Percentiles rank a stretch among this genome's conserved stretches.
Evolutionary conservation across 92 coral and sea anemone species (phyloP).

Genomic region (Phenganax marumi): DNA sequence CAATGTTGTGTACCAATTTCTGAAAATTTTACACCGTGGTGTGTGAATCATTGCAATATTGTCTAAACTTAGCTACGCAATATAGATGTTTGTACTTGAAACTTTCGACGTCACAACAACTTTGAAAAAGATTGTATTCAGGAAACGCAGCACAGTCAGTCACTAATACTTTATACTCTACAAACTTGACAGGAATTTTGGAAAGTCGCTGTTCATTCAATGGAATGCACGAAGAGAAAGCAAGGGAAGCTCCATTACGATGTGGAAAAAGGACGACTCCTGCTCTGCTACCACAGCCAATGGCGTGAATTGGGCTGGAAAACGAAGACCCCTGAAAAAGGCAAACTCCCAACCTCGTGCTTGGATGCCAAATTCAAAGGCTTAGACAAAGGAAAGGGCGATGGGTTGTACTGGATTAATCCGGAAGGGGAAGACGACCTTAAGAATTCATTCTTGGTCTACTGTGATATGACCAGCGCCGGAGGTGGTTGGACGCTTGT

Average conservation of each 20-base stretch:
- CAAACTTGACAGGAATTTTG: neutral
- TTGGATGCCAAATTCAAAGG: slow-evolving; percentile 44
- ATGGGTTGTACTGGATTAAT: slow-evolving; percentile 96
- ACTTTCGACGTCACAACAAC: too few relatives aligned
- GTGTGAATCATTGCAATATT: too few relatives aligned
- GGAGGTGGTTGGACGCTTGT: slow-evolving; percentile 99
- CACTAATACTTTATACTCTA: neutral
- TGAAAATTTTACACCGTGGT: too few relatives aligned
- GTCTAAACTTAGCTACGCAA: too few relatives aligned
- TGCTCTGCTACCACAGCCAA: slow-evolving; percentile 27
- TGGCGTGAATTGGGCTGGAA: slow-evolving; percentile 38
- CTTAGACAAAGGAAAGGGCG: slow-evolving; percentile 48
- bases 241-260: slow-evolving; percentile 38
- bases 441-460: slow-evolving; percentile 78
- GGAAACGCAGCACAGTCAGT: too few relatives aligned
- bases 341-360: slow-evolving; percentile 21
- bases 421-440: slow-evolving; percentile 65
- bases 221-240: slow-evolving; percentile 30
- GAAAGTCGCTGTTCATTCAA: slow-evolving; percentile 8
- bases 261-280: slow-evolving; percentile 12
- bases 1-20: too few relatives aligned
- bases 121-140: too few relatives aligned
- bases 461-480: slow-evolving; percentile 93
- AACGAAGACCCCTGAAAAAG: slow-evolving; percentile 17
- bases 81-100: too few relatives aligned